Base-by-base conservation (phyloP, 2,113 vertebrate genomes). In the Atlantisia rogersi region DNA sequence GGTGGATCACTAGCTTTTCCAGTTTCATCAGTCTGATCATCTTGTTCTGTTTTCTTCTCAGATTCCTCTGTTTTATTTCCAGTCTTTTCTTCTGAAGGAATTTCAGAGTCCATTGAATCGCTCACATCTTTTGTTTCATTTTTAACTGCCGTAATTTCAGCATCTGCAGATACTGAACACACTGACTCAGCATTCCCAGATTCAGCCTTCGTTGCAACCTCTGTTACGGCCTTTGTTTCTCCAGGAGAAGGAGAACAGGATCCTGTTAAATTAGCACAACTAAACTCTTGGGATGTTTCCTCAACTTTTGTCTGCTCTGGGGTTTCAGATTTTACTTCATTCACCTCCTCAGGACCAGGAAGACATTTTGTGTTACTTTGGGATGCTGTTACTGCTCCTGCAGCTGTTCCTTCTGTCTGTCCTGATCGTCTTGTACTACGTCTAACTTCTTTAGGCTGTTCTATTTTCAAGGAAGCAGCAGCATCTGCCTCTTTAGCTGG, bases 401-500 rank as follows among this genome's bases (percentile, higher is more conserved):
- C 44, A 46, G 44, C 64, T 6, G 67, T 14, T 79, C 71, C 96
- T 73, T 98, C 97, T 19, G 79, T 26, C n/a, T 97, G 97, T 28
- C 88, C 97, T 29, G 32, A 91, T 28, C 65, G 92, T 35, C 96
- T 97, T 76, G 79, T 92, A 80, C 95, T 96, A 58, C 95, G 97
- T 59, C 97, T 97, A 60, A 80, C 94, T 44, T 98, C 98, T 93
- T 96, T 97, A 55, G 96, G 90, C 18, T 96, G 95, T 19, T 98
- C 98, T 1, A 3, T 31, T 94, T 97, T 97, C 9, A 79, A 55
- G 15, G 83, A 52, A 6, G 88, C 26, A 90, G 69, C 60, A 85
- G 78, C 80, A 96, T 97, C 88, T 96, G 98, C 88, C 96, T 98
- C 98, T 98, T 98, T 98, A 97, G 94, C 77, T 88, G 88, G 97